These are phyloP conservation scores for Clivina fossor DNA, from an alignment of 2,888 invertebrate species.

Conservation along the genomic window DNA sequence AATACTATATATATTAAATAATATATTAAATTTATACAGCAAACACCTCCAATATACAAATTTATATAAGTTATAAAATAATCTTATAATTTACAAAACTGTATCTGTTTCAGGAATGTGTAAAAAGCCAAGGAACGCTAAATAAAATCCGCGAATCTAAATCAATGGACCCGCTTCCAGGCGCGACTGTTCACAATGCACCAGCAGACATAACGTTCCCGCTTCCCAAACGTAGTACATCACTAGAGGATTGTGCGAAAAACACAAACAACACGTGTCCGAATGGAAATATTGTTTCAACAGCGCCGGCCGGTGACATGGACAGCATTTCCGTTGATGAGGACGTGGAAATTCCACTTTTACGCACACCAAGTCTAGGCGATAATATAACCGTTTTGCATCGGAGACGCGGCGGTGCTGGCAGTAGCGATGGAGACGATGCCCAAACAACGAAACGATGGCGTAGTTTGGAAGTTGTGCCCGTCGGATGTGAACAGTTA, in stretches of 20 bases:
- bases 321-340: conserved; percentile 47
- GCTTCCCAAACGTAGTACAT: conserved; percentile 48
- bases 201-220: conserved; percentile 39
- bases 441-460: conserved; percentile 65
- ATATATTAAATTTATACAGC: no score
- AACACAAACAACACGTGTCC: conserved; percentile 61
- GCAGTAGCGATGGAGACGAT: conserved; percentile 48
- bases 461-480: conserved; percentile 75
- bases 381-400: conserved; percentile 46
- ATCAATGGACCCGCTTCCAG: conserved; percentile 67
- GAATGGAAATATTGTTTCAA: conserved; percentile 56
- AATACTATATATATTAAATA: no score
- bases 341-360: conserved; percentile 53
- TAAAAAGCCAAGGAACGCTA: conserved; percentile 47
- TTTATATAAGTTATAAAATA: no score
- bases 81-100: no score
- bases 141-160: conserved; percentile 61
- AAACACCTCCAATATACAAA: no score
- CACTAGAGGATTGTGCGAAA: conserved; percentile 56
- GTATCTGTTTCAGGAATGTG: no score
- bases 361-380: conserved; percentile 44
- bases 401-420: conserved; percentile 47
- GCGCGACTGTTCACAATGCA: conserved; percentile 39
- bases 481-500: conserved; percentile 47
- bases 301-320: conserved; percentile 47